Evolutionary conservation across 2,797 vertebrate genomes (phyloP), one percentile per base, ranked within the genome.

Genomic region (Meda fulgida): DNA sequence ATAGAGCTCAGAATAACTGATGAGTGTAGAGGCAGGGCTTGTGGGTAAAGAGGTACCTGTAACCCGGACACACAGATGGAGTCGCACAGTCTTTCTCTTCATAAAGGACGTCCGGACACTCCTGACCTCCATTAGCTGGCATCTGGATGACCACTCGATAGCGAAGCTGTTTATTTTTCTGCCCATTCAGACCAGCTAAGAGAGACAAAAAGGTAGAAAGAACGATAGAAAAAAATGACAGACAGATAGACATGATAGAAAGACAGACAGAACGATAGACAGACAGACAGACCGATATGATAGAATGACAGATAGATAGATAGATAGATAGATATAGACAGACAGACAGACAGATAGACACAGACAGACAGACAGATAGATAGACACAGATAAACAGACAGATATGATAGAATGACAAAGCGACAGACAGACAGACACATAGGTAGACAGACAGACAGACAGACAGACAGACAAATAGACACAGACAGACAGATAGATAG

Each of bases 61-160:
- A 98, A 63, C 93, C 97, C 0, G 96, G 94, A 89, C 98, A 99
- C 80, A 91, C 78, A 0, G 85, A 60, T 55, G 96, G 92, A 36
- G 91, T 76, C 79, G 96, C 96, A 3, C 98, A 99, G 48, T 97
- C 96, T 87, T 90, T 96, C 89, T 99, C 97, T 89, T 99, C 98
- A 80, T 96, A 96, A 79, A 99, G 95, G 3, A 95, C 90, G 23
- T 98, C 97, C 0, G 96, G 95, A 91, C 98, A 99, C 29, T 99
- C 98, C 78, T 95, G 96, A 72, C 98, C 98, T 19, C 97, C 96
- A 0, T 98, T 98, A 89, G 96, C 94, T 0, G 98, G 96, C 60
- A 92, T 93, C 91, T 99, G 98, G 89, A 98, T 95, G 92, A 97
- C 92, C 65, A 99, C 94, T 9, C 96, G 95, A 84, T 97, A 96